Evolutionary conservation across 1,140 invertebrate species (phyloP).

Genomic region (Asbolus verrucosus): DNA sequence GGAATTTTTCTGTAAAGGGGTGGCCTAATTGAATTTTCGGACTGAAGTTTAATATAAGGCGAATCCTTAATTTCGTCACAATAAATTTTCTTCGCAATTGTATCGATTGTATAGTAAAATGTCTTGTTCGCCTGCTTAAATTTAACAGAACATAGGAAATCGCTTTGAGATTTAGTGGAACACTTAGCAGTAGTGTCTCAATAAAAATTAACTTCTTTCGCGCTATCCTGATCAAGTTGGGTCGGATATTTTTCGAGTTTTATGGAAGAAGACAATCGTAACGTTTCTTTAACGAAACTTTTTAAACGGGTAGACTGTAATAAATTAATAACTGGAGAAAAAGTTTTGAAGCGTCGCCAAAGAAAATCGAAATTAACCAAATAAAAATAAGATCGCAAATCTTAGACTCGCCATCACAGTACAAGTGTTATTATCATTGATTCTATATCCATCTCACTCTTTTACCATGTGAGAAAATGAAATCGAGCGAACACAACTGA

Average conservation of each 20-base stretch:
- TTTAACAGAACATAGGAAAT: slow-evolving; percentile 30
- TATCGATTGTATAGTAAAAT: slow-evolving; percentile 24
- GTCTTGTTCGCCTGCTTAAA: slow-evolving; percentile 26
- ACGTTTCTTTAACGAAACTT: too few species aligned
- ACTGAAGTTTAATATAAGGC: slow-evolving; percentile 27
- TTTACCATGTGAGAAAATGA: too few species aligned
- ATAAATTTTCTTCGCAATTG: slow-evolving; percentile 28
- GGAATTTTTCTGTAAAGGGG: background rate
- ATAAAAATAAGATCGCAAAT: slow-evolving; percentile 30
- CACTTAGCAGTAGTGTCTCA: slow-evolving; percentile 22
- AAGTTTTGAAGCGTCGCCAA: background rate
- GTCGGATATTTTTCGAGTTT: too few species aligned
- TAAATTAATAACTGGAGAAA: too few species aligned
- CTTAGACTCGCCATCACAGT: slow-evolving; percentile 15
- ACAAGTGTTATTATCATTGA: slow-evolving; percentile 22
- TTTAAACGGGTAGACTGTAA: too few species aligned
- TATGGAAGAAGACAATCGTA: too few species aligned
- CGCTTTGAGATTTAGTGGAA: slow-evolving; percentile 26
- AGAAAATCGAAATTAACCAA: slow-evolving; percentile 28
- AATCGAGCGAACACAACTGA: too few species aligned
- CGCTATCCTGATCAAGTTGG: too few species aligned
- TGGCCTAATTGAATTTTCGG: slow-evolving; percentile 22
- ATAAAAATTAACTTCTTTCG: background rate
- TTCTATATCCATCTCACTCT: too few species aligned
- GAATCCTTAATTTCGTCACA: slow-evolving; percentile 32